phyloP scores from a whole-genome alignment of 2,888 invertebrate species.

The Antheraea yamamai region DNA sequence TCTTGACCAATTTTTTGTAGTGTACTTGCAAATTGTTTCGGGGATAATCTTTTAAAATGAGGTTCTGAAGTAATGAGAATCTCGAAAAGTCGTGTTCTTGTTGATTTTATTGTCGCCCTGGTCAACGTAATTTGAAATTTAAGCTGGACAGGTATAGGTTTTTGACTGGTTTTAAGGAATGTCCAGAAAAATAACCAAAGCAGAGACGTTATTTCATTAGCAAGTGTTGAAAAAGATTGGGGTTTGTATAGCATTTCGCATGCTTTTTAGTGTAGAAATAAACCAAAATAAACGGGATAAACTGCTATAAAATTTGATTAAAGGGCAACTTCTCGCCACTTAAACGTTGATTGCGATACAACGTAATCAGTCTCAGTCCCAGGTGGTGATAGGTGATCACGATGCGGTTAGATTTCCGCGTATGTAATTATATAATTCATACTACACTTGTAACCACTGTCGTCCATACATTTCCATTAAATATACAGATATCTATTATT shows the following conservation, averaged over 20 bases:
- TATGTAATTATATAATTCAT: conserved; percentile 6
- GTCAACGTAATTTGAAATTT: neutral
- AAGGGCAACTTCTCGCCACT: neutral
- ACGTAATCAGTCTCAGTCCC: neutral
- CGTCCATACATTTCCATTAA: neutral
- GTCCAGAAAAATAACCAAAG: too few relatives aligned
- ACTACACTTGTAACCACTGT: neutral
- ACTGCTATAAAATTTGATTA: neutral
- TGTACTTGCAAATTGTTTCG: neutral
- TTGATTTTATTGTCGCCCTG: neutral
- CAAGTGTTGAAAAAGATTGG: too few relatives aligned
- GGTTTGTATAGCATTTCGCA: too few relatives aligned
- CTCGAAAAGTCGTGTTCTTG: neutral
- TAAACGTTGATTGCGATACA: neutral
- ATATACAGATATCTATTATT: neutral
- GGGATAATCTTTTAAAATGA: neutral
- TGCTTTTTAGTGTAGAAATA: too few relatives aligned
- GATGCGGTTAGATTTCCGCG: conserved; percentile 8
- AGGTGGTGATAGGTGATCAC: conserved; percentile 9
- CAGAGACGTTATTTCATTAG: too few relatives aligned
- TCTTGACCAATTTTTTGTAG: neutral
- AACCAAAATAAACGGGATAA: too few relatives aligned
- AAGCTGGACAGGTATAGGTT: neutral
- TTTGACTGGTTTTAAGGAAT: neutral
- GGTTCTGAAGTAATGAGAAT: neutral